phyloP scores from a whole-genome alignment of 1,140 invertebrate species.

The Drosophila persimilis region DNA sequence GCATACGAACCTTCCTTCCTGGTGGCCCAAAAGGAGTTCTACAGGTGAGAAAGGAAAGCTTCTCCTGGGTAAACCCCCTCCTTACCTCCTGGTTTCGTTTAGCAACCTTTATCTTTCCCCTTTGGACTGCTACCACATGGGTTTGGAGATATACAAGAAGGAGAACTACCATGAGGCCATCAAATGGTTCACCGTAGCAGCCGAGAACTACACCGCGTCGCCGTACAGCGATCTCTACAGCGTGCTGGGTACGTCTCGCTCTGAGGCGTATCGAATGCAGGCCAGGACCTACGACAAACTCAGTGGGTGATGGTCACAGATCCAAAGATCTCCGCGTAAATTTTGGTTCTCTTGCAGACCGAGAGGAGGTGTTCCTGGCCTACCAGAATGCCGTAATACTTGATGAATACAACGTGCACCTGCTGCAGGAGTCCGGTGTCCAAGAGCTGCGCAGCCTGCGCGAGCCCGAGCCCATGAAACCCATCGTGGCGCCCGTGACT shows the following conservation, averaged over 20 bases:
- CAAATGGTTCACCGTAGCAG: constrained; percentile 40
- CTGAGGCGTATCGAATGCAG: constrained; percentile 40
- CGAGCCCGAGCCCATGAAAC: constrained; percentile 8
- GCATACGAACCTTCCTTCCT: constrained; percentile 22
- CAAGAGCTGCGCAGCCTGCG: constrained; percentile 3
- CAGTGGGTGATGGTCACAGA: constrained; percentile 7
- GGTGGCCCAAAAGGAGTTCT: background rate
- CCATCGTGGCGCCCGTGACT: background rate
- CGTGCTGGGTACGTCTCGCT: constrained; percentile 26
- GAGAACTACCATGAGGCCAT: constrained; percentile 32
- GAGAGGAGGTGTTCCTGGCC: background rate
- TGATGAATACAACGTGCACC: constrained; percentile 17
- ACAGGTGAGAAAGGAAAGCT: constrained; percentile 2
- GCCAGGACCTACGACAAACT: constrained; percentile 29
- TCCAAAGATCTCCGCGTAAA: background rate
- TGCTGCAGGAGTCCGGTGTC: constrained; percentile 8
- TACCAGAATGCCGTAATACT: constrained; percentile 4
- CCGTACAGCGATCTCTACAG: constrained; percentile 14
- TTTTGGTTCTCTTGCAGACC: constrained; percentile 11
- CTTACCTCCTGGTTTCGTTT: too few species aligned
- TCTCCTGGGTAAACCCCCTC: background rate
- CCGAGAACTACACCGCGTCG: constrained; percentile 24
- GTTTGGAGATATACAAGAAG: constrained; percentile 24
- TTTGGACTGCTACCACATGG: constrained; percentile 54
- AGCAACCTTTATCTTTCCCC: constrained; percentile 31